These are phyloP conservation scores for Argyrosomus japonicus DNA, from an alignment of 2,113 vertebrate species.

Conservation along the genomic window DNA sequence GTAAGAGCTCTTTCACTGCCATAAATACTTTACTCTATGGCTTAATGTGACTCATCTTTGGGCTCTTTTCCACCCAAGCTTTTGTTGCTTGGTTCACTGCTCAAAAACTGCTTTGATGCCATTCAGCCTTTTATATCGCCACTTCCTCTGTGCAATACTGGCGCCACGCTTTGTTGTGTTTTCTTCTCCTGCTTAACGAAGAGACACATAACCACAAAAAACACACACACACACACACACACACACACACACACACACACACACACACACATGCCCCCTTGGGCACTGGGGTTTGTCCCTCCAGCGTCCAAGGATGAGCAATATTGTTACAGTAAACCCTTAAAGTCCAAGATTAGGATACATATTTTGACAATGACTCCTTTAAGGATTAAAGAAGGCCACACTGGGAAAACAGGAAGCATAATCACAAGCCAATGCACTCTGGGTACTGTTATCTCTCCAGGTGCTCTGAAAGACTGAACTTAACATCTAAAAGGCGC, in stretches of 20 bases:
- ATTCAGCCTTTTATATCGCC: slow-evolving; percentile 82
- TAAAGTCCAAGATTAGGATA: slow-evolving; percentile 42
- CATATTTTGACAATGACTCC: slow-evolving; percentile 60
- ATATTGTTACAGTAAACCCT: slow-evolving; percentile 61
- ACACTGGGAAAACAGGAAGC: slow-evolving; percentile 67
- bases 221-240: not conserved
- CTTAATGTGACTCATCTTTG: slow-evolving; percentile 78
- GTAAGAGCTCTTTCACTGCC: slow-evolving; percentile 38
- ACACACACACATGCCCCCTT: slow-evolving; percentile 31
- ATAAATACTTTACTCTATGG: slow-evolving; percentile 50
- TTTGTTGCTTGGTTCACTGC: slow-evolving; percentile 78
- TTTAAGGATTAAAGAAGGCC: slow-evolving; percentile 56
- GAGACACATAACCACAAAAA: slow-evolving; percentile 68
- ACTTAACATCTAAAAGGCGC: slow-evolving; percentile 53
- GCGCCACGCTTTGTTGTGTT: slow-evolving; percentile 78
- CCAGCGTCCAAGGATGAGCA: slow-evolving; percentile 64
- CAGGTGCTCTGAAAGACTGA: slow-evolving; percentile 72
- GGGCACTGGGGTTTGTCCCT: slow-evolving; percentile 56
- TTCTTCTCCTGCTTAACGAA: slow-evolving; percentile 66
- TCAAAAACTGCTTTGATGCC: slow-evolving; percentile 83
- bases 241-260: not conserved
- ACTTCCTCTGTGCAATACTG: slow-evolving; percentile 81
- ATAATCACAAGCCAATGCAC: slow-evolving; percentile 50
- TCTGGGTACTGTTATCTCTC: slow-evolving; percentile 71
- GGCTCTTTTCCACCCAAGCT: slow-evolving; percentile 63